Conservation (phyloP, 2,797 vertebrate species). For the Hapalemur alaotrensis region DNA sequence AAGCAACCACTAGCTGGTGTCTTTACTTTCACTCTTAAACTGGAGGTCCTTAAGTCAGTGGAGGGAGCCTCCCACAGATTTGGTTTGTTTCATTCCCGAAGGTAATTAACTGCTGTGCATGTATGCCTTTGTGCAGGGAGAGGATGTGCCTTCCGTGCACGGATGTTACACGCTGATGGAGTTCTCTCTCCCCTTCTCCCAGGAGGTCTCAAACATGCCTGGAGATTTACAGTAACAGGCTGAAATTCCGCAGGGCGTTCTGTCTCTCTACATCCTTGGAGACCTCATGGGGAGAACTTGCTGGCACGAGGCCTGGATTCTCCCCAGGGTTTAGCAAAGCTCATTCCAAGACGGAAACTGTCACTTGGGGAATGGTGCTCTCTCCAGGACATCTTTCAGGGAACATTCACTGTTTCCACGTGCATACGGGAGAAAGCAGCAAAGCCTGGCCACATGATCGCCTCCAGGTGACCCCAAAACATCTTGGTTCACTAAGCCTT, state of each 20-base stretch:
- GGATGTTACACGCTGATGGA: neutral
- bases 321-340: neutral
- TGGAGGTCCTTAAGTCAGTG: neutral
- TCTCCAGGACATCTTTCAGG: neutral
- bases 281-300: neutral
- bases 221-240: neutral
- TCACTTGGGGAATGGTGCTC: neutral
- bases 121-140: neutral
- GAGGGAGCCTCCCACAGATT: neutral
- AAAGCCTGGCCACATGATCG: neutral
- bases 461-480: neutral
- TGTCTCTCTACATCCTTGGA: neutral
- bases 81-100: neutral
- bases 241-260: neutral
- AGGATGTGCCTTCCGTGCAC: neutral
- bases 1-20: neutral
- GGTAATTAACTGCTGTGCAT: accelerated
- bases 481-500: neutral
- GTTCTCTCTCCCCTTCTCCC: neutral
- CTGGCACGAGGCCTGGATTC: neutral
- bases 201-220: neutral
- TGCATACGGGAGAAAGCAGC: neutral
- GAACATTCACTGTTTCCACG: neutral
- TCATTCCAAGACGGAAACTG: neutral
- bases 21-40: neutral